Conservation (phyloP, 23 tunicate genomes). For the Oikopleura vanhoeffeni region DNA sequence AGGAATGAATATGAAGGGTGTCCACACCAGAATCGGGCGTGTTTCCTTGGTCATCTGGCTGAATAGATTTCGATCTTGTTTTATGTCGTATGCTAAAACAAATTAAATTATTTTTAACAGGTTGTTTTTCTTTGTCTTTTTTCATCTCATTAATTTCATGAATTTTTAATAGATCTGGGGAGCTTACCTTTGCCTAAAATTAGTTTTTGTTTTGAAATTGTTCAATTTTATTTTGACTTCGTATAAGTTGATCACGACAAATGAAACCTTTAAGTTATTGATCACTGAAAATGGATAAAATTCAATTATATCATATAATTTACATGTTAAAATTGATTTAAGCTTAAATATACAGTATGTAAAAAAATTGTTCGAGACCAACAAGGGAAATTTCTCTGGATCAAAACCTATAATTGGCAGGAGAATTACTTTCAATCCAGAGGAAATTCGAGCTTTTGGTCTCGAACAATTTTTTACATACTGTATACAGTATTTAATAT, state of each 20-base stretch:
- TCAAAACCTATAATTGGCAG: no score
- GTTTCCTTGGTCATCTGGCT: not conserved
- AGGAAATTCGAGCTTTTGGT: no score
- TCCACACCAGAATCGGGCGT: not conserved
- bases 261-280: conserved; percentile 4
- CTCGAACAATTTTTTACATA: no score
- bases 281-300: no score
- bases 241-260: conserved; percentile 1
- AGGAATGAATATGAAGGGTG: not conserved
- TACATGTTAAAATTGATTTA: no score
- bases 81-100: not conserved
- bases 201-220: not conserved
- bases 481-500: no score
- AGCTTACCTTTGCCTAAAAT: not conserved
- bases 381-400: not conserved
- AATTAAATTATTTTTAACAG: no score
- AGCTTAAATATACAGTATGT: no score
- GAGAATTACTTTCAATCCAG: no score
- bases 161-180: not conserved
- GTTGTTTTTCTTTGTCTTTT: not conserved
- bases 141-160: not conserved
- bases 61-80: not conserved
- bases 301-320: no score
- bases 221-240: not conserved
- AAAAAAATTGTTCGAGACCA: not conserved